Conservation (phyloP, 2,113 vertebrate species). For the Myotis brandtii region DNA sequence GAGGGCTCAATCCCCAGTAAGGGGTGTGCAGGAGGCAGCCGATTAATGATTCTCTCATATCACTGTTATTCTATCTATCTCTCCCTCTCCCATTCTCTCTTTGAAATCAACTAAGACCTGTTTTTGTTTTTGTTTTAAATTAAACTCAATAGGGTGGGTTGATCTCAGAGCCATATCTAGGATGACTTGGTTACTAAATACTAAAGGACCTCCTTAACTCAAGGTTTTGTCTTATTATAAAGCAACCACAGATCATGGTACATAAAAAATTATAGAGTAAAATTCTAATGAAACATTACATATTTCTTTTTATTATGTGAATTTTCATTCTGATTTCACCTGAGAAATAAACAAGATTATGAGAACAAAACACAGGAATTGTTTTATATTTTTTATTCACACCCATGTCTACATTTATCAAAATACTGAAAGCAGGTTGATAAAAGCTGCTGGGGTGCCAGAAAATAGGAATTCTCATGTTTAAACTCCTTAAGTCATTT, state of each 20-base stretch:
- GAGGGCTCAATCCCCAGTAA: too few relatives aligned
- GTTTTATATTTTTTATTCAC: conserved; percentile 39
- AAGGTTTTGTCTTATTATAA: background rate
- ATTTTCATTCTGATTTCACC: background rate
- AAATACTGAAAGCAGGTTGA: background rate
- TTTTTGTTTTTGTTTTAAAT: background rate
- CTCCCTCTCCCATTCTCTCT: too few relatives aligned
- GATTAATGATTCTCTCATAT: too few relatives aligned
- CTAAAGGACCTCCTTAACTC: background rate
- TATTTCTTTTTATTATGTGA: background rate
- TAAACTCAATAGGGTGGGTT: background rate
- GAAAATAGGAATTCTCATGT: conserved; percentile 38
- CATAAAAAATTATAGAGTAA: background rate
- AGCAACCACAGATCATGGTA: background rate
- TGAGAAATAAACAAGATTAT: background rate
- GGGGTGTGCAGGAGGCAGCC: too few relatives aligned
- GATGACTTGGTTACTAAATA: background rate
- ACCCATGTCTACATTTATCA: conserved; percentile 17
- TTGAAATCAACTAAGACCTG: too few relatives aligned
- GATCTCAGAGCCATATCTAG: background rate
- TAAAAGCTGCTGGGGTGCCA: conserved; percentile 29
- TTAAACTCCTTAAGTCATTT: conserved; percentile 38
- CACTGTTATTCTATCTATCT: too few relatives aligned
- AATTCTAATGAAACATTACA: background rate
- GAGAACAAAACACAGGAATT: background rate